Conservation (phyloP, 2,113 vertebrate species). For the Alligator mississippiensis region DNA sequence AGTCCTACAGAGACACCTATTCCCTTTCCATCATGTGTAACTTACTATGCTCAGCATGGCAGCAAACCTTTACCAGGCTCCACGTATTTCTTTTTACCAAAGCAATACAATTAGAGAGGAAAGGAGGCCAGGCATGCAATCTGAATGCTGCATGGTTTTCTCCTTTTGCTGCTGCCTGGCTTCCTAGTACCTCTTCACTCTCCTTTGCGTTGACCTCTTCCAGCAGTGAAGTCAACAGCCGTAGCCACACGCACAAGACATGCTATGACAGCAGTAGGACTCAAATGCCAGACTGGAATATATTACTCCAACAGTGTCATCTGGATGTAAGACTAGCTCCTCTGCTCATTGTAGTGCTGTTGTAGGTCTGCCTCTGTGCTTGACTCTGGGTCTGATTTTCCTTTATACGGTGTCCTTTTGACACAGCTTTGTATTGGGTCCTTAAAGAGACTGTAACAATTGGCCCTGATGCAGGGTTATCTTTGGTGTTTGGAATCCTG, state of each 20-base stretch:
- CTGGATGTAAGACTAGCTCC: conserved; percentile 14
- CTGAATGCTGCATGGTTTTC: not conserved
- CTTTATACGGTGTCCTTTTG: conserved; percentile 19
- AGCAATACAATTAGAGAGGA: not conserved
- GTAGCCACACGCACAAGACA: not conserved
- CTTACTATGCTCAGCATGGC: not conserved
- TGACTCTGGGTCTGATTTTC: not conserved
- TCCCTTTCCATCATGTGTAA: not conserved
- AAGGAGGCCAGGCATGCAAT: not conserved
- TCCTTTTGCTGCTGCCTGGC: not conserved
- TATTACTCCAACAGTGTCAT: conserved; percentile 16
- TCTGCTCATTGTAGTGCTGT: not conserved
- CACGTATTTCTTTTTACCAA: not conserved
- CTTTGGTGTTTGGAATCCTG: conserved; percentile 21
- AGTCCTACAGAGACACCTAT: not conserved
- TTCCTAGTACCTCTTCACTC: conserved; percentile 34
- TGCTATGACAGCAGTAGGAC: conserved; percentile 36
- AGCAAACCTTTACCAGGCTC: not conserved
- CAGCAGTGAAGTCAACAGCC: conserved; percentile 31
- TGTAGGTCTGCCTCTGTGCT: not conserved
- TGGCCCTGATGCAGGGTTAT: not conserved
- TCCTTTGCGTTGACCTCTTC: conserved; percentile 10
- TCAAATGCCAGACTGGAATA: conserved; percentile 45
- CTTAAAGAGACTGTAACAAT: not conserved
- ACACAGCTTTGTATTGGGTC: not conserved